Conservation (phyloP, 2,797 vertebrate species). For the Setipinna tenuifilis region DNA sequence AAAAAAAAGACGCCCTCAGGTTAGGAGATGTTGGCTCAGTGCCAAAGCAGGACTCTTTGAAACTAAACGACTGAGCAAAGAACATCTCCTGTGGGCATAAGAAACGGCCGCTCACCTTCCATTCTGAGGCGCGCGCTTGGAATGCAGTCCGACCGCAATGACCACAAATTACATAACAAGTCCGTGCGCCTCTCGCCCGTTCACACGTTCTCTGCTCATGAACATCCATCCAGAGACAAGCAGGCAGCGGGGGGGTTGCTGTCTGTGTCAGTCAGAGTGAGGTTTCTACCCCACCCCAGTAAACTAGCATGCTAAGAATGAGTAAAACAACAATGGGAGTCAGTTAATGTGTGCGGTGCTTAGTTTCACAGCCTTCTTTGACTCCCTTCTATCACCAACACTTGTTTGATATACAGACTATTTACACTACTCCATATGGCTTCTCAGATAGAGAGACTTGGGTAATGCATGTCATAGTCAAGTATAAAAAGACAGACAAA, state of each 20-base stretch:
- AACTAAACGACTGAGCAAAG: background rate
- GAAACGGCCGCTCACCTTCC: conserved; percentile 2
- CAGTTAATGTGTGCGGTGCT: background rate
- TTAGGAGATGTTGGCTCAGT: background rate
- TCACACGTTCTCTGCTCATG: conserved; percentile 4
- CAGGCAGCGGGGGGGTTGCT: background rate
- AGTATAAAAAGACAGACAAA: background rate
- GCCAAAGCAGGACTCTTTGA: background rate
- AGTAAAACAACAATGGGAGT: background rate
- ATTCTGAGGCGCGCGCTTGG: background rate
- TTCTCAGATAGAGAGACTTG: background rate
- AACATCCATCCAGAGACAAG: background rate
- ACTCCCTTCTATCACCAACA: background rate
- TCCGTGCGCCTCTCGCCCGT: background rate
- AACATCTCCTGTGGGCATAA: background rate
- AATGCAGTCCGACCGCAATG: conserved; percentile 20
- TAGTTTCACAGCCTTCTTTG: background rate
- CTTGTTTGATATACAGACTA: background rate
- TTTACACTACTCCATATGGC: background rate
- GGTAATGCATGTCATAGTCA: background rate
- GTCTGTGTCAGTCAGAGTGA: background rate
- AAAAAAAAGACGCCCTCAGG: background rate
- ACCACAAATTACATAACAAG: conserved; percentile 26
- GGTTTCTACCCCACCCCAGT: background rate
- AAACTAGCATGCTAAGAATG: conserved; percentile 1